Percentiles rank a stretch among this genome's conserved stretches.
Evolutionary conservation across 30 jellyfish, hydroid and myxozoan genomes (phyloP).

Genomic region (Chironex yamaguchii): DNA sequence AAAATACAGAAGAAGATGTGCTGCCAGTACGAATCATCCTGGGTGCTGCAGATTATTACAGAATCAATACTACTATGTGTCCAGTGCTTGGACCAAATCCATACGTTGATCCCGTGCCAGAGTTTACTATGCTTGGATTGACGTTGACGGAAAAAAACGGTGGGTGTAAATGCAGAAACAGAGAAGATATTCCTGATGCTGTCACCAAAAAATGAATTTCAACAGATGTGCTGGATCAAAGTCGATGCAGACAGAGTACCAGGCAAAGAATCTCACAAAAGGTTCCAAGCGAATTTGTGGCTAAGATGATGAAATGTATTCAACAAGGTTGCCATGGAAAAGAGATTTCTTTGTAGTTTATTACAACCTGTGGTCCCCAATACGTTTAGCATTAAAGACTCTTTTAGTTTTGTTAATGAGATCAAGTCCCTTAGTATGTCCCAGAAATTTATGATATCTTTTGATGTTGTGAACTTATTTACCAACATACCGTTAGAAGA

Average conservation of each 20-base stretch:
- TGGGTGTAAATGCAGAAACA: constrained; percentile 30
- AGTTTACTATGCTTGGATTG: constrained; percentile 72
- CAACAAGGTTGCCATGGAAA: constrained; percentile 65
- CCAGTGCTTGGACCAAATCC: constrained; percentile 71
- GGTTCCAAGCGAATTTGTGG: constrained; percentile 25
- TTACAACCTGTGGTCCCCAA: not conserved
- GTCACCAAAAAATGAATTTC: constrained; percentile 55
- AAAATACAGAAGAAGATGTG: constrained; percentile 46
- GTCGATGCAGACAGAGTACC: constrained; percentile 47
- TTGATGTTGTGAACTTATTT: not conserved
- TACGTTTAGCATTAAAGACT: not conserved
- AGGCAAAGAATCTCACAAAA: constrained; percentile 29
- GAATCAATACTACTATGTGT: constrained; percentile 63
- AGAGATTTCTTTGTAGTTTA: constrained; percentile 26
- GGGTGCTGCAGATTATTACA: constrained; percentile 65
- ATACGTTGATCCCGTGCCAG: constrained; percentile 70
- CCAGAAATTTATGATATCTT: not conserved
- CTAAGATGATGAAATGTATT: constrained; percentile 47
- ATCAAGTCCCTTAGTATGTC: not conserved
- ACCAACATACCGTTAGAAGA: constrained; percentile 8
- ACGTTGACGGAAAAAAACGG: too few species aligned
- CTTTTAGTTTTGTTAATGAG: constrained; percentile 5
- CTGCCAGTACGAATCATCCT: constrained; percentile 63
- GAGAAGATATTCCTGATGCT: constrained; percentile 41
- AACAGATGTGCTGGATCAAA: constrained; percentile 61